Evolutionary conservation across 2,113 vertebrate species (phyloP).

Genomic region (Pipra filicauda): DNA sequence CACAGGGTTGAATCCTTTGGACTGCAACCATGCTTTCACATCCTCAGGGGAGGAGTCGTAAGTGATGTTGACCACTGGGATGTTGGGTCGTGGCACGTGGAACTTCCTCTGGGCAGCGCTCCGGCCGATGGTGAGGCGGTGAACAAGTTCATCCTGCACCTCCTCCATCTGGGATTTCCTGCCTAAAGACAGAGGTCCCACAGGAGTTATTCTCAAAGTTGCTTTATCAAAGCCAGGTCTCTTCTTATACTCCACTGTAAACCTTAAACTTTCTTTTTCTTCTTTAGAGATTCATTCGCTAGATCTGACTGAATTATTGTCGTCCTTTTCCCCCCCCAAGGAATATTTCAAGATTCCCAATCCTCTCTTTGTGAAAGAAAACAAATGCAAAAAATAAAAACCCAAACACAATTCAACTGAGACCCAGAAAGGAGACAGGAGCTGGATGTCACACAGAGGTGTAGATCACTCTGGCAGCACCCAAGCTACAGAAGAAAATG

Average conservation of each 20-base stretch:
- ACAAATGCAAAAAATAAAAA: neutral
- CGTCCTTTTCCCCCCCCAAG: neutral
- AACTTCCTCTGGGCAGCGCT: conserved; percentile 88
- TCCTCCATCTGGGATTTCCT: conserved; percentile 98
- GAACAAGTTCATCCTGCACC: conserved; percentile 92
- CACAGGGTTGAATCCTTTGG: conserved; percentile 93
- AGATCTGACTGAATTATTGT: neutral
- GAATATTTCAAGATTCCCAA: neutral
- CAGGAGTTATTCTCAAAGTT: neutral
- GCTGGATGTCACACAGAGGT: neutral
- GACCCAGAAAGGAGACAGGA: neutral
- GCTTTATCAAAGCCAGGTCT: neutral
- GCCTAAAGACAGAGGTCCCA: conserved; percentile 63
- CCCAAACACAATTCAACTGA: neutral
- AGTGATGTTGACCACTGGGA: conserved; percentile 77
- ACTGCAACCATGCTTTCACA: conserved; percentile 86
- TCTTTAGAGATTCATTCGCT: neutral
- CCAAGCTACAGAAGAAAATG: neutral
- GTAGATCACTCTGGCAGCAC: neutral
- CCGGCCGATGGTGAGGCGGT: conserved; percentile 90
- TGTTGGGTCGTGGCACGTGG: conserved; percentile 75
- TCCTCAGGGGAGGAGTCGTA: conserved; percentile 86
- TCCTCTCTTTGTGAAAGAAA: neutral
- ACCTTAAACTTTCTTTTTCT: neutral
- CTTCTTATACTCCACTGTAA: neutral